Percentiles rank a stretch among this genome's conserved stretches.
These are phyloP conservation scores for Himalopsyche phryganea DNA, from an alignment of 1,140 invertebrate species.

Conservation along the genomic window DNA sequence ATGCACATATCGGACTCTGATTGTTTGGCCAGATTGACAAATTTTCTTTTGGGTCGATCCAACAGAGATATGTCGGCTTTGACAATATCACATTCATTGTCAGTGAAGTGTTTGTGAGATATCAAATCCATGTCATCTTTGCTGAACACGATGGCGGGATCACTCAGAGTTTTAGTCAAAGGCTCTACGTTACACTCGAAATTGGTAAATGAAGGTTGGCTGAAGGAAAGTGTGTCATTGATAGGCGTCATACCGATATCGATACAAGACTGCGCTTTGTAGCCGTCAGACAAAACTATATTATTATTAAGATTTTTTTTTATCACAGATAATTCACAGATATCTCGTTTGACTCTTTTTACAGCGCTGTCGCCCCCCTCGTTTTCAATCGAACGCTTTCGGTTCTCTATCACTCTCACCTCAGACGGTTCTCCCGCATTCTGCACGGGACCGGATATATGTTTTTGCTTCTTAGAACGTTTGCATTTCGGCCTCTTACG, in stretches of 20 bases:
- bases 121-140: slow-evolving; percentile 24
- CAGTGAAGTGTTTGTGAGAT: slow-evolving; percentile 31
- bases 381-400: slow-evolving; percentile 17
- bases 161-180: slow-evolving; percentile 21
- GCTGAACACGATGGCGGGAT: slow-evolving; percentile 16
- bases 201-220: slow-evolving; percentile 23
- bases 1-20: slow-evolving; percentile 53
- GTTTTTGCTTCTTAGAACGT: slow-evolving; percentile 18
- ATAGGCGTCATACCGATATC: slow-evolving; percentile 1
- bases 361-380: slow-evolving; percentile 3
- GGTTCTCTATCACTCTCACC: neutral
- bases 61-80: neutral
- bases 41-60: neutral
- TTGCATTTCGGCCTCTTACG: slow-evolving; percentile 41
- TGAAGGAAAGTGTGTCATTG: slow-evolving; percentile 22
- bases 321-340: slow-evolving; percentile 24
- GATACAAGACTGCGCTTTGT: slow-evolving; percentile 9
- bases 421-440: neutral
- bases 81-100: slow-evolving; percentile 7
- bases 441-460: too few relatives aligned
- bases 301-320: slow-evolving; percentile 24
- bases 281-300: slow-evolving; percentile 15
- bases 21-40: neutral
- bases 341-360: slow-evolving; percentile 8
- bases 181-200: slow-evolving; percentile 13